A percentile compares a stretch with the other conserved stretches of the same genome.
phyloP scores from a whole-genome alignment of 1,140 invertebrate genomes.

The Zeugodacus cucurbitae region DNA sequence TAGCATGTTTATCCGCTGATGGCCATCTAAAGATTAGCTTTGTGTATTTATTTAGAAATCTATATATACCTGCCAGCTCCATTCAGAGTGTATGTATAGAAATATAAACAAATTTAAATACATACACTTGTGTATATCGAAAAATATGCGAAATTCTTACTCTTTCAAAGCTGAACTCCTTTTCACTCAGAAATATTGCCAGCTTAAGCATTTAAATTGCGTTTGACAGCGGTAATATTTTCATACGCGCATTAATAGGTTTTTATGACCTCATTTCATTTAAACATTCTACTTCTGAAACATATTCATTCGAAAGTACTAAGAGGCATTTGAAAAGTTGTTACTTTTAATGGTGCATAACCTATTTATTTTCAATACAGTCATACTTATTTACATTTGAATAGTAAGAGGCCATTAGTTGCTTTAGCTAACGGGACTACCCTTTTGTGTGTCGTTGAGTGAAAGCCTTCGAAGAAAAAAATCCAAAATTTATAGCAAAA shows the following conservation, averaged over 20 bases:
- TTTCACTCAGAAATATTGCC: not conserved
- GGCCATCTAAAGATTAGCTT: slow-evolving; percentile 24
- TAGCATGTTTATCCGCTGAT: slow-evolving; percentile 19
- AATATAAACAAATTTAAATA: not conserved
- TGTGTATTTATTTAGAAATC: not conserved
- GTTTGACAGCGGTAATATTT: not conserved
- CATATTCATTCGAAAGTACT: not conserved
- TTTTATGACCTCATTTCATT: not conserved
- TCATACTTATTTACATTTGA: too few relatives aligned
- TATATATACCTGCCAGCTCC: not conserved
- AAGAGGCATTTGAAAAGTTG: not conserved
- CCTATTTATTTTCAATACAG: too few relatives aligned
- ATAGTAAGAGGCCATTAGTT: too few relatives aligned
- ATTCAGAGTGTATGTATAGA: not conserved
- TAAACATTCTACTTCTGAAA: not conserved
- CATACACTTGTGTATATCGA: not conserved
- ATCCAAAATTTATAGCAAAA: too few relatives aligned
- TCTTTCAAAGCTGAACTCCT: not conserved
- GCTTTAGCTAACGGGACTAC: too few relatives aligned
- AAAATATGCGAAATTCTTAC: not conserved
- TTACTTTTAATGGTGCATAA: too few relatives aligned
- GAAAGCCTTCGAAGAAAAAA: too few relatives aligned
- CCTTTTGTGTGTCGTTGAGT: too few relatives aligned
- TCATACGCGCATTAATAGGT: not conserved
- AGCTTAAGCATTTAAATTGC: too few relatives aligned